phyloP scores from a whole-genome alignment of 2,888 invertebrate genomes.

The Limnephilus lunatus region DNA sequence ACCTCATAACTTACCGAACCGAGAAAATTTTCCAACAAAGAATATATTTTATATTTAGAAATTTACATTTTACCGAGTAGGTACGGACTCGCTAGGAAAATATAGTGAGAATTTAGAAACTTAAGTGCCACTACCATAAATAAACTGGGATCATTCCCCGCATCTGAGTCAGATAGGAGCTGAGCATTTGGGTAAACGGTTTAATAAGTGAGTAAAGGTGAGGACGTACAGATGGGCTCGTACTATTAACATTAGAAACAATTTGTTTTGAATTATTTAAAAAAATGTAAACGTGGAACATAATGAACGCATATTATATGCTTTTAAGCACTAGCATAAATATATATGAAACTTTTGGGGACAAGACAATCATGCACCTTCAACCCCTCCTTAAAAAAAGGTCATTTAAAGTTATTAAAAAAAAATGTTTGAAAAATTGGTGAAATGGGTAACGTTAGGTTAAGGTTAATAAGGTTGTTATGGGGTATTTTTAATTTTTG shows the following conservation, averaged over 20 bases:
- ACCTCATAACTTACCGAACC: neutral
- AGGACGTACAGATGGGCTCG: neutral
- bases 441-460: no score
- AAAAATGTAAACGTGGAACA: no score
- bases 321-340: no score
- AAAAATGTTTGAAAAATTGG: no score
- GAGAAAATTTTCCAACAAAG: neutral
- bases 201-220: neutral
- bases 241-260: neutral
- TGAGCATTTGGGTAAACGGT: neutral
- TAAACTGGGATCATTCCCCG: neutral
- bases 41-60: neutral
- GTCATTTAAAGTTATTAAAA: no score
- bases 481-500: no score
- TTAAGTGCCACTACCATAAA: slow-evolving; percentile 9
- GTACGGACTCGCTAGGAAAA: neutral
- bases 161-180: neutral
- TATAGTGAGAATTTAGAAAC: slow-evolving; percentile 5
- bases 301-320: no score
- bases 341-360: no score
- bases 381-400: no score
- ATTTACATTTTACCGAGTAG: neutral
- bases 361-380: no score
- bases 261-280: neutral
- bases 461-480: no score